Evolutionary conservation across 2,113 vertebrate genomes (phyloP), one percentile per base, ranked within the genome.

Genomic region (Xenopus laevis): DNA sequence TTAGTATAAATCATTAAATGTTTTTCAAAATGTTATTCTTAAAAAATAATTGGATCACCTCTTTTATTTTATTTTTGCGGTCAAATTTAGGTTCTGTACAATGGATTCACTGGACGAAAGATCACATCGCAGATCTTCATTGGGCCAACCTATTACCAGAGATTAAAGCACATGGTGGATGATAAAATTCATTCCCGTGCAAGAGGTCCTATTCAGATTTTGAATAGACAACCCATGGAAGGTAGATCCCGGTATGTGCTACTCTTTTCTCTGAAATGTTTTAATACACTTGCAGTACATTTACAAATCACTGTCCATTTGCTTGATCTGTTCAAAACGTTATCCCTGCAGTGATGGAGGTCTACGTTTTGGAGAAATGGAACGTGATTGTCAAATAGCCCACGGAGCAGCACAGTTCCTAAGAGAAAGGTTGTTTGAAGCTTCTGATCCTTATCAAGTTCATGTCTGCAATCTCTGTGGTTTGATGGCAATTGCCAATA

Each of bases 111-210:
- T 2, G 97, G 97, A 17, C 92, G 97, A 65, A 99, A 99, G 85
- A 92, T 99, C 79, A 99, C 96, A 10, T 99, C 97, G 0, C 97
- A 99, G 85, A 98, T 98, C 82, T 99, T 99, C 84, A 93, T 99
- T 46, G 97, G 97, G 0, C 97, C 97, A 4, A 99, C 97, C 0
- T 99, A 99, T 20, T 99, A 98, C 71, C 97, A 99, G 82, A 92
- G 97, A 15, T 83, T 99, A 77, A 99, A 99, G 81, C 97, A 99
- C 78, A 99, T 99, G 97, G 97, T 98, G 75, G 97, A 99, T 44
- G 97, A 99, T 78, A 99, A 99, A 87, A 99, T 98, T 85, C 97
- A 99, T 86, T 98, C 97, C 1, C 89, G 97, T 73, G 97, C 97
- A 50, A 86, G 97, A n/a, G 97, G 97, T 2, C 97, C 97, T 0